Conservation (phyloP, 2,888 invertebrate genomes). For the Apamea crenata region DNA sequence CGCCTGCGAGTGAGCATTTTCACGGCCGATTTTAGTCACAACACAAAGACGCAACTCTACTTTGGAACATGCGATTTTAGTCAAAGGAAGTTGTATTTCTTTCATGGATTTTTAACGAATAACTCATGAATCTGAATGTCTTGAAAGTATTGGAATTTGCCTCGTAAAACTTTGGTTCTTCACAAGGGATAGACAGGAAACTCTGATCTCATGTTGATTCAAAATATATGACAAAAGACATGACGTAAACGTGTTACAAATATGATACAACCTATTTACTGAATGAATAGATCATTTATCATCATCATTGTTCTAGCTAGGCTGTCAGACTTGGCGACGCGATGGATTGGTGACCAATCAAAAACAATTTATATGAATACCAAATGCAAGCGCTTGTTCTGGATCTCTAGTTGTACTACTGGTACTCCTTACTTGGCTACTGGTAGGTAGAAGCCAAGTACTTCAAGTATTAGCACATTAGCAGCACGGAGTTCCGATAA, state of each 20-base stretch:
- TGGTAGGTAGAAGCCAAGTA: background rate
- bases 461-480: background rate
- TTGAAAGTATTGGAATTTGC: background rate
- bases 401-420: background rate
- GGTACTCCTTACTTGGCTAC: too few relatives aligned
- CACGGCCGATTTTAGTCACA: too few relatives aligned
- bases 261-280: background rate
- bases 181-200: background rate
- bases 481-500: background rate
- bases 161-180: background rate
- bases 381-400: background rate
- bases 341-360: background rate
- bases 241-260: background rate
- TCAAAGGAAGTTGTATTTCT: background rate
- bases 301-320: slow-evolving; percentile 7
- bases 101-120: background rate
- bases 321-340: background rate
- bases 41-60: too few relatives aligned
- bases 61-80: too few relatives aligned
- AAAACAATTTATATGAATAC: slow-evolving; percentile 11
- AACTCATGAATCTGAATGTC: background rate
- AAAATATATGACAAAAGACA: background rate
- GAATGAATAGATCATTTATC: slow-evolving; percentile 2
- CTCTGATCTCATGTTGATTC: background rate
- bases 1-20: too few relatives aligned